Base-by-base conservation (phyloP, 2,113 vertebrate species). In the Lipophrys pholis region DNA sequence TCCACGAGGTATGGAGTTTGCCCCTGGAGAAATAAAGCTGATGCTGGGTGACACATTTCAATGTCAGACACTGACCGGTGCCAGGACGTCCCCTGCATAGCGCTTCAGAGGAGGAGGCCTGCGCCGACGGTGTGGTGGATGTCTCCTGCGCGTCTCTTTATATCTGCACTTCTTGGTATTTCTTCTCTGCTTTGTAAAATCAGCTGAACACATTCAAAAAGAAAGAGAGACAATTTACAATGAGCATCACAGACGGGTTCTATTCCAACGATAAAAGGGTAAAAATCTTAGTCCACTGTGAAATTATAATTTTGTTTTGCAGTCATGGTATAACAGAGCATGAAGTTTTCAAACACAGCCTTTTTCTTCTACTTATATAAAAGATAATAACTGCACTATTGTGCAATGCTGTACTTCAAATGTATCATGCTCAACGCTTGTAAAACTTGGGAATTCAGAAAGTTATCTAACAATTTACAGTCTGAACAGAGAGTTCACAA, bases 81-180 rank as follows among this genome's bases (percentile, higher is more conserved):
- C 94, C 39, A 96, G 90, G 56, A 95, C 93, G 35, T 96, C 95
- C 8, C 95, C 95, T 1, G 93, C 88, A 12, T 94, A 96, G 62
- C 94, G 93, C 46, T 93, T 74, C 16, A 91, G 90, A 0, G 73
- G 72, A 9, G 91, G 86, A 51, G 94, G 92, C 52, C 93, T 93
- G 17, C 88, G 90, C 1, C 48, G 87, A 67, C 88, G 93, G 30
- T 89, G 82, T 14, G 93, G 81, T 14, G 80, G 90, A 14, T 87
- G 83, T 12, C 86, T 68, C 49, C 83, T 77, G 30, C 81, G 91
- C 42, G 90, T 86, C 6, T 95, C 92, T 76, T 85, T 87, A 76
- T 94, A 83, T 64, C 55, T 93, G 59, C 94, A 80, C 68, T 81
- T 93, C 17, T 92, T 93, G 30, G 87, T 71, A 45, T 89, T 85